A percentile compares a stretch with the other conserved stretches of the same genome.
phyloP scores from a whole-genome alignment of 2,797 vertebrate species.

The Coregonus suidteri region DNA sequence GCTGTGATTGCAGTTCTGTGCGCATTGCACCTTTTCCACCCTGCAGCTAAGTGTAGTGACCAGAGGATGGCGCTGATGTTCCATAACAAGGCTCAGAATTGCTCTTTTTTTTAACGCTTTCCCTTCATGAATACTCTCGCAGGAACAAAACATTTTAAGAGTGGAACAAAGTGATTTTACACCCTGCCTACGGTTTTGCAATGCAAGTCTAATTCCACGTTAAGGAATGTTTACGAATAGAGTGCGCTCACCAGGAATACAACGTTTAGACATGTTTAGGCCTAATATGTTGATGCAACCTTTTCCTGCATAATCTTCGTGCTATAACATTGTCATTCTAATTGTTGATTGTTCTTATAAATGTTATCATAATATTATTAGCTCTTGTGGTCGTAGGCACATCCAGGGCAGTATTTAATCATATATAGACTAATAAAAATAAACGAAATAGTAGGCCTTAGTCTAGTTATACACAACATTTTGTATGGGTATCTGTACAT shows the following conservation, averaged over 20 bases:
- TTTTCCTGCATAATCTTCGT: neutral
- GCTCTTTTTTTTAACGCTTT: conserved; percentile 21
- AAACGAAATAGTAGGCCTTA: neutral
- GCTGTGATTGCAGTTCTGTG: conserved; percentile 1
- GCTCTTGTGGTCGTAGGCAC: neutral
- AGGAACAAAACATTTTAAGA: conserved; percentile 54
- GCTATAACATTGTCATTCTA: neutral
- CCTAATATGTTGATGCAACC: neutral
- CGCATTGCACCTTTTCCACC: conserved; percentile 10
- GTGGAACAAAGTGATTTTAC: conserved; percentile 58
- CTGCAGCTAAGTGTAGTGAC: conserved; percentile 1
- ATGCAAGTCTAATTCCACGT: neutral
- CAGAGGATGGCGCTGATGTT: conserved; percentile 86
- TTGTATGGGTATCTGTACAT: neutral
- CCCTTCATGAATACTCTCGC: conserved; percentile 18
- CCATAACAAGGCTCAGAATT: conserved; percentile 47
- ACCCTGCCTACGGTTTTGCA: conserved; percentile 33
- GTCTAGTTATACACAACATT: neutral
- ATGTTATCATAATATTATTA: neutral
- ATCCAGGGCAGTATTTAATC: neutral
- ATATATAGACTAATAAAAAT: neutral
- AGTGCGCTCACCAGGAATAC: neutral
- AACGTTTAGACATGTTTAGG: neutral
- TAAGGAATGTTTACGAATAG: neutral
- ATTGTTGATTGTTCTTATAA: neutral